Evolutionary conservation across 2,113 vertebrate species (phyloP), one percentile per base, ranked within the genome.

Genomic region (Fulmarus glacialis): DNA sequence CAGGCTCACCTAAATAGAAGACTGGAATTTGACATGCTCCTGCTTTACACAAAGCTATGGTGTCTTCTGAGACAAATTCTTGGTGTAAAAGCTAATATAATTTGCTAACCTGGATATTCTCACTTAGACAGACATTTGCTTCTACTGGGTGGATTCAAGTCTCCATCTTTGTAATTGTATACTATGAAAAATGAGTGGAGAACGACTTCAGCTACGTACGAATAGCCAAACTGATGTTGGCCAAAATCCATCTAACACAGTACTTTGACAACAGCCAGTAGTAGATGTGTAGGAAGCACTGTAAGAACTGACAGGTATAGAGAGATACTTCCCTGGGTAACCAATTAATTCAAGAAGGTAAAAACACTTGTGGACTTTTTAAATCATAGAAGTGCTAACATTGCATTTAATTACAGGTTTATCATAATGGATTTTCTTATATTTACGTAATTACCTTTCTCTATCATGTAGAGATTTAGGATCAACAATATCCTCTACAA

Each of bases 191-290:
- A 59, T 11, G 5, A 81, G 14, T 24, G 4, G 23, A 38, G 27
- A 77, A 82, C 0, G 0, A 66, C 26, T 80, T 73, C 45, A 62
- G 24, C 43, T 34, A 19, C 2, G 0, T 17, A 52, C 11, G 8
- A 74, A 23, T 6, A 73, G 17, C 12, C 55, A 86, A 85, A 79
- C 9, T 32, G 26, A 32, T 38, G 14, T 10, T 62, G 32, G 38
- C 24, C 14, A 90, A 75, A 84, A 84, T 13, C 26, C 48, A 43
- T 0, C 1, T 15, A 45, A 63, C 18, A 45, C 3, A 48, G 32
- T 23, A 60, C 29, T 77, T 60, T 43, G 32, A 56, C 12, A 84
- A 58, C 15, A 58, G 16, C 4, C 5, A 78, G 9, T 6, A 58
- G 18, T 1, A 64, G 17, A 36, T 38, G 3, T 6, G 16, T 34